Conservation (phyloP, 2,888 invertebrate species). For the Sicus ferrugineus region DNA sequence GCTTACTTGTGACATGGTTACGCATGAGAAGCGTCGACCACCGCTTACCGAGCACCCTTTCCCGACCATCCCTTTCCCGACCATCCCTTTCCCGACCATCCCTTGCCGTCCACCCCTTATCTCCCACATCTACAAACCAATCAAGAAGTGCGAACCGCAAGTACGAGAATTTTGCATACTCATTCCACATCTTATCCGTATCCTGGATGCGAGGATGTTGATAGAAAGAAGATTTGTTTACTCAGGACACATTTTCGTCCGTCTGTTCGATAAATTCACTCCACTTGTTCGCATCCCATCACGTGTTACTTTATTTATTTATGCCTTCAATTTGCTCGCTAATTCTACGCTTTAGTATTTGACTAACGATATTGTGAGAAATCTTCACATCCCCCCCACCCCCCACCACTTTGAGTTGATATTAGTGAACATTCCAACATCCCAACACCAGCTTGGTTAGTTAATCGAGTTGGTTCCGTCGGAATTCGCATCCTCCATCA, state of each 20-base stretch:
- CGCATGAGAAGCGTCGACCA: no score
- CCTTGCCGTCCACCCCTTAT: no score
- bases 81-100: no score
- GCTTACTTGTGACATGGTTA: conserved; percentile 52
- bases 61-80: no score
- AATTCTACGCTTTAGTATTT: conserved; percentile 4
- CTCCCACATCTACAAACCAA: neutral
- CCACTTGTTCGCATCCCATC: conserved; percentile 40
- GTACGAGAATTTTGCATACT: neutral
- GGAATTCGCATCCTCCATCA: neutral
- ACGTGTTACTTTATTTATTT: conserved; percentile 28
- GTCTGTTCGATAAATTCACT: conserved; percentile 36
- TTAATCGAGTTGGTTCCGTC: neutral
- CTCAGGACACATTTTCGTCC: conserved; percentile 8
- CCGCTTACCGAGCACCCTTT: no score
- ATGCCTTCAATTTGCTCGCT: conserved; percentile 26
- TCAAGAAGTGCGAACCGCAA: conserved; percentile 1
- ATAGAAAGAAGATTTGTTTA: conserved; percentile 28
- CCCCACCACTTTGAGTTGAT: neutral
- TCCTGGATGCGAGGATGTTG: conserved; percentile 14
- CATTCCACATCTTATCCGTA: neutral
- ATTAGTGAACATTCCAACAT: no score
- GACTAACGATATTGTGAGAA: no score
- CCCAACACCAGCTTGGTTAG: neutral
- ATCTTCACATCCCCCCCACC: neutral